Evolutionary conservation across 2,888 invertebrate genomes (phyloP).

Genomic region (Electrophaes corylata): DNA sequence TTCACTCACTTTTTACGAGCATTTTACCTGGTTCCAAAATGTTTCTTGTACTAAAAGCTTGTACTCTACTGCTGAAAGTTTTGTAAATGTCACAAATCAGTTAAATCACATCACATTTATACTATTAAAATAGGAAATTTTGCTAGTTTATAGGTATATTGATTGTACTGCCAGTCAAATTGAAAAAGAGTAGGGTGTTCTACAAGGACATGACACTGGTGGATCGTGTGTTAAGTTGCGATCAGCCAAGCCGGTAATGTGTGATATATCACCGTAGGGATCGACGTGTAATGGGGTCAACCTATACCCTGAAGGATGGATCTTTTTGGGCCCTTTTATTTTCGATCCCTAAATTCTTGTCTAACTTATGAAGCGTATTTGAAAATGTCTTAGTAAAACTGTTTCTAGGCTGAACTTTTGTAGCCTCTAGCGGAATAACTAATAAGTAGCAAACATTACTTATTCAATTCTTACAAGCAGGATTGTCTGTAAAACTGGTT

Average conservation of each 20-base stretch:
- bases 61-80: constrained; percentile 5
- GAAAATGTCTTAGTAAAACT: neutral
- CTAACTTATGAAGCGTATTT: constrained; percentile 4
- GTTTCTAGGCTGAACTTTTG: neutral
- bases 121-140: too few species aligned
- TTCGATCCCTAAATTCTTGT: neutral
- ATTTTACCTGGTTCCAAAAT: constrained; percentile 7
- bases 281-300: constrained; percentile 21
- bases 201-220: constrained; percentile 22
- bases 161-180: neutral
- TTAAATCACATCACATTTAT: too few species aligned
- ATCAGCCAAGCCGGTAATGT: constrained; percentile 45
- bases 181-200: constrained; percentile 8
- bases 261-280: constrained; percentile 46
- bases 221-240: constrained; percentile 46
- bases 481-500: too few species aligned
- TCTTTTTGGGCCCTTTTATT: constrained; percentile 2
- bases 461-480: too few species aligned
- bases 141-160: neutral
- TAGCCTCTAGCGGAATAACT: neutral
- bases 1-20: constrained; percentile 14
- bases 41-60: neutral
- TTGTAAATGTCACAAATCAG: too few species aligned
- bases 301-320: constrained; percentile 7
- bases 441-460: too few species aligned